Conservation (phyloP, 2,888 invertebrate species). For the Pteria penguin region DNA sequence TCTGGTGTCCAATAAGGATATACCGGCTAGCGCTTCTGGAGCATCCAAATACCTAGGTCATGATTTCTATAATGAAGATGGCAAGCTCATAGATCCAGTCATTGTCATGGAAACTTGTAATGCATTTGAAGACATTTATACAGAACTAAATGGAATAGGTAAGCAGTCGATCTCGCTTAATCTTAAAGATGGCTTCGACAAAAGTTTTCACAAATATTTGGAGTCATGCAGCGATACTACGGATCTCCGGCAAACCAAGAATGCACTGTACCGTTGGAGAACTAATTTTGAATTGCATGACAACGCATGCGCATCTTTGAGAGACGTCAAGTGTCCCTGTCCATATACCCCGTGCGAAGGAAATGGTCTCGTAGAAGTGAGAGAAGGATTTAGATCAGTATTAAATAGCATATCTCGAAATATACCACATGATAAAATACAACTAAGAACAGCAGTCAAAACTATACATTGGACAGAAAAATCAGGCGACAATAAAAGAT, state of each 20-base stretch:
- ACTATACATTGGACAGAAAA: slow-evolving; percentile 1
- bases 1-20: not conserved
- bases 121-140: slow-evolving; percentile 14
- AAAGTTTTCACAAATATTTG: slow-evolving; percentile 12
- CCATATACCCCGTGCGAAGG: slow-evolving; percentile 5
- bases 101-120: slow-evolving; percentile 4
- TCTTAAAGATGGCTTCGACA: not conserved
- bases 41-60: slow-evolving; percentile 9
- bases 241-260: not conserved
- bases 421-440: slow-evolving; percentile 1
- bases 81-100: not conserved
- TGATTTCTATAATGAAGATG: slow-evolving; percentile 9
- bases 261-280: slow-evolving; percentile 14
- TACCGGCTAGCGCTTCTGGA: not conserved
- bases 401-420: not conserved
- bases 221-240: not conserved
- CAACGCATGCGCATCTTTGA: slow-evolving; percentile 20
- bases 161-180: not conserved
- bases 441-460: slow-evolving; percentile 1
- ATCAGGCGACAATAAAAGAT: not conserved
- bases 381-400: slow-evolving; percentile 7
- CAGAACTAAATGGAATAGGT: not conserved
- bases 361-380: slow-evolving; percentile 6
- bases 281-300: slow-evolving; percentile 19
- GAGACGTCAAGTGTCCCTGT: slow-evolving; percentile 9